Percentiles rank a stretch among this genome's conserved stretches.
phyloP scores from a whole-genome alignment of 2,888 invertebrate genomes.

The Mellilla xanthometata region DNA sequence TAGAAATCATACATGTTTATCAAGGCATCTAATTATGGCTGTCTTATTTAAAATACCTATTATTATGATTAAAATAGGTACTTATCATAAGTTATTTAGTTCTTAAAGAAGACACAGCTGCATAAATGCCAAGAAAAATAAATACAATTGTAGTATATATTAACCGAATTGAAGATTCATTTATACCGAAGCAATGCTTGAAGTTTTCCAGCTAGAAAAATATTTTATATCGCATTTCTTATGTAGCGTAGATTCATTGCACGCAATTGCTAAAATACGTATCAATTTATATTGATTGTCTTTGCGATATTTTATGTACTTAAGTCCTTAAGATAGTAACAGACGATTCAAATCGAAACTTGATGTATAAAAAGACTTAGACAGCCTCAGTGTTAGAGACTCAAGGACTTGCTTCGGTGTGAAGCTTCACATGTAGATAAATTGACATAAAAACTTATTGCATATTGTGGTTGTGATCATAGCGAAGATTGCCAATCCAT shows the following conservation, averaged over 20 bases:
- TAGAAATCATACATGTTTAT: conserved; percentile 41
- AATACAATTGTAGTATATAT: background rate
- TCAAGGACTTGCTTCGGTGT: too few species aligned
- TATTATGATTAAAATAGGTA: conserved; percentile 1
- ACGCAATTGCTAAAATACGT: too few species aligned
- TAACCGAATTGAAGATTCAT: conserved; percentile 26
- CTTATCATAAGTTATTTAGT: background rate
- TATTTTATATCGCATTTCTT: too few species aligned
- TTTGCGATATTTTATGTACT: too few species aligned
- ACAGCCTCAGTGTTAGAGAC: too few species aligned
- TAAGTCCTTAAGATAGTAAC: too few species aligned
- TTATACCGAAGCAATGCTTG: background rate
- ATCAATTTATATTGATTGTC: too few species aligned
- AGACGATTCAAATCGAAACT: too few species aligned
- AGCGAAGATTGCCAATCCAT: conserved; percentile 77
- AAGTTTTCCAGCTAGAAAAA: too few species aligned
- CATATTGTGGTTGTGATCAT: conserved; percentile 81
- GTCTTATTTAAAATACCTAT: conserved; percentile 18
- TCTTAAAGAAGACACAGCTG: conserved; percentile 3
- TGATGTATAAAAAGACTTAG: too few species aligned
- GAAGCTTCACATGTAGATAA: conserved; percentile 26
- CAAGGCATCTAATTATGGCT: conserved; percentile 31
- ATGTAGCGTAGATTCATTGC: too few species aligned
- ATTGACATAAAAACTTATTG: conserved; percentile 50
- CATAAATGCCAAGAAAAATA: conserved; percentile 26